phyloP scores from a whole-genome alignment of 2,888 invertebrate species.

The Hipparchia sbordonii region DNA sequence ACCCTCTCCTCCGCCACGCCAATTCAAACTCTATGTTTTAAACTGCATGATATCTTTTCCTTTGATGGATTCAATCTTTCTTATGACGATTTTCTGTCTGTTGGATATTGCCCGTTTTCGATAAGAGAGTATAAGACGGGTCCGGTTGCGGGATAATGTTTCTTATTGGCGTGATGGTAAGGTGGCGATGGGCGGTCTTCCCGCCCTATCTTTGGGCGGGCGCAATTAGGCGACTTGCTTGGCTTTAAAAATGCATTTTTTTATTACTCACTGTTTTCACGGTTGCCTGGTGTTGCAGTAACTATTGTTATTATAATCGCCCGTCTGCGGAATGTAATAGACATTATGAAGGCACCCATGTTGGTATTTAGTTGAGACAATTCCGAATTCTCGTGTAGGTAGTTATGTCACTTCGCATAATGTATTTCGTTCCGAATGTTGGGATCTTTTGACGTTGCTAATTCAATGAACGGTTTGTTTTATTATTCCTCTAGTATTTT shows the following conservation, averaged over 20 bases:
- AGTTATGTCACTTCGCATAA: constrained; percentile 31
- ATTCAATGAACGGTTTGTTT: constrained; percentile 5
- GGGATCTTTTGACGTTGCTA: constrained; percentile 25
- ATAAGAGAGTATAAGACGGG: constrained; percentile 72
- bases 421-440: constrained; percentile 26
- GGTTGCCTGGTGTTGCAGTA: constrained; percentile 51
- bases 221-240: constrained; percentile 69
- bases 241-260: constrained; percentile 66
- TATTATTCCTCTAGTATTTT: background rate
- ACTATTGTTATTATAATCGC: constrained; percentile 40
- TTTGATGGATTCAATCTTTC: constrained; percentile 56
- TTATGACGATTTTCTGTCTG: constrained; percentile 76
- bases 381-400: constrained; percentile 18
- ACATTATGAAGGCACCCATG: constrained; percentile 2
- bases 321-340: constrained; percentile 18
- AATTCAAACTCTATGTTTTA: constrained; percentile 46
- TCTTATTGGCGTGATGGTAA: constrained; percentile 55
- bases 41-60: constrained; percentile 61
- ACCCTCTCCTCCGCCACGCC: constrained; percentile 52
- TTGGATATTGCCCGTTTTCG: constrained; percentile 61
- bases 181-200: constrained; percentile 59
- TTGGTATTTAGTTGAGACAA: constrained; percentile 15
- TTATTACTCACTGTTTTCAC: constrained; percentile 58
- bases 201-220: constrained; percentile 72
- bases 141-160: constrained; percentile 60